Percentiles rank a stretch among this genome's conserved stretches.
phyloP scores from a whole-genome alignment of 1,140 invertebrate genomes.

The Drosophila ironensis region DNA sequence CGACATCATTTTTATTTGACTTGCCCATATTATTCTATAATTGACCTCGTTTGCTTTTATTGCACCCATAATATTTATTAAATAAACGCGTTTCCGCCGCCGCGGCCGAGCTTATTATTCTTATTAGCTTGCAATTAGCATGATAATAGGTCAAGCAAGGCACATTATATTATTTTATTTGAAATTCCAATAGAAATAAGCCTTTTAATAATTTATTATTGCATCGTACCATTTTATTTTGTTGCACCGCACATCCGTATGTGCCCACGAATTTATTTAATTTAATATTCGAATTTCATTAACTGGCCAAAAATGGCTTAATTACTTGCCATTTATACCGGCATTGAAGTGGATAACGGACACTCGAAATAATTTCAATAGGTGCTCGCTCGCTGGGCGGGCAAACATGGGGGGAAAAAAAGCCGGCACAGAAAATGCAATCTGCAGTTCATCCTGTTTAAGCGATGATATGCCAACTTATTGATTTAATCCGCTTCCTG shows the following conservation, averaged over 20 bases:
- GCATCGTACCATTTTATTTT: neutral
- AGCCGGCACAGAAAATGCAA: no score
- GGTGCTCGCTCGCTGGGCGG: no score
- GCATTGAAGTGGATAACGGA: conserved; percentile 39
- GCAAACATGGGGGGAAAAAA: neutral
- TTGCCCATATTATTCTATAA: conserved; percentile 29
- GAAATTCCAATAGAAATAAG: conserved; percentile 7
- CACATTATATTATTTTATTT: conserved; percentile 18
- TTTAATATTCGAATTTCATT: conserved; percentile 55
- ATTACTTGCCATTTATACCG: conserved; percentile 56
- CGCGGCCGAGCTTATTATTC: conserved; percentile 31
- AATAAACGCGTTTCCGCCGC: conserved; percentile 13
- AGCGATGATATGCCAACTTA: conserved; percentile 57
- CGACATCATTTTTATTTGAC: conserved; percentile 34
- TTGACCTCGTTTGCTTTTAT: neutral
- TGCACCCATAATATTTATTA: conserved; percentile 25
- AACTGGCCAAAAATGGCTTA: conserved; percentile 70
- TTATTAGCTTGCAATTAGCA: conserved; percentile 68
- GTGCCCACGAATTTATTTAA: conserved; percentile 40
- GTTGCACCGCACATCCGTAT: neutral
- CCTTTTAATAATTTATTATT: neutral
- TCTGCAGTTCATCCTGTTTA: no score
- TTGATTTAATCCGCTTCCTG: conserved; percentile 71
- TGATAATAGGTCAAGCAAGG: conserved; percentile 31
- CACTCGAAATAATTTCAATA: conserved; percentile 9